Percentiles rank a stretch among this genome's conserved stretches.
Evolutionary conservation across 2,113 vertebrate species (phyloP).

Genomic region (Pseudopipra pipra): DNA sequence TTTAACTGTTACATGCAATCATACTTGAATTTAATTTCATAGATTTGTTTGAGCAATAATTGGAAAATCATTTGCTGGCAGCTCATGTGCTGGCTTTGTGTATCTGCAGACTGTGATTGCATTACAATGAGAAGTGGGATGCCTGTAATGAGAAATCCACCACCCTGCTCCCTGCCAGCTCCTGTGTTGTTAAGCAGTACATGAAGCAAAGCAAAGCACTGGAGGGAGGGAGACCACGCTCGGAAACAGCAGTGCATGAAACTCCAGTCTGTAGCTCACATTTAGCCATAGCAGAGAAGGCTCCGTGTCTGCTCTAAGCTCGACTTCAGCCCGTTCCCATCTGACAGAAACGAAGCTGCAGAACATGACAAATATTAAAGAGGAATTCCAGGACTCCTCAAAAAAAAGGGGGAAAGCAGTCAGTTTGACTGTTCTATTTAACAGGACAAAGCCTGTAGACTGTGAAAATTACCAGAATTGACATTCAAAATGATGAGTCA

Average conservation of each 20-base stretch:
- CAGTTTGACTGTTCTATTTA: neutral
- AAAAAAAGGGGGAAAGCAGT: neutral
- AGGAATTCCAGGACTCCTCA: neutral
- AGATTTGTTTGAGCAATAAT: slow-evolving; percentile 30
- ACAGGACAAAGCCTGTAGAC: neutral
- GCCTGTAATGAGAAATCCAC: slow-evolving; percentile 16
- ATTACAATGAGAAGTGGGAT: slow-evolving; percentile 38
- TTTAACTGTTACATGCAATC: slow-evolving; percentile 19
- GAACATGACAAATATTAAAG: neutral
- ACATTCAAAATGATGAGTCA: slow-evolving; percentile 43
- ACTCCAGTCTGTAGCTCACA: neutral
- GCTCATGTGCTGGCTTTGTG: slow-evolving; percentile 5
- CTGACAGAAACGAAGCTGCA: neutral
- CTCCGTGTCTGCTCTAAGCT: neutral
- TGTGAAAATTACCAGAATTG: slow-evolving; percentile 17
- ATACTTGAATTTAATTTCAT: slow-evolving; percentile 31
- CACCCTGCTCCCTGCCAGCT: neutral
- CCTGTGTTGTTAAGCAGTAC: slow-evolving; percentile 6
- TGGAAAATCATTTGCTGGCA: slow-evolving; percentile 54
- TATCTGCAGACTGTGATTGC: slow-evolving; percentile 26
- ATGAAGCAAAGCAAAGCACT: slow-evolving; percentile 23
- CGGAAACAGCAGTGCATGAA: neutral
- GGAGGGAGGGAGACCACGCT: neutral
- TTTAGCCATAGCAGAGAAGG: neutral
- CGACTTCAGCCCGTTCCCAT: neutral